phyloP scores from a whole-genome alignment of 2,113 vertebrate genomes.

The Salvelinus sp. region DNA sequence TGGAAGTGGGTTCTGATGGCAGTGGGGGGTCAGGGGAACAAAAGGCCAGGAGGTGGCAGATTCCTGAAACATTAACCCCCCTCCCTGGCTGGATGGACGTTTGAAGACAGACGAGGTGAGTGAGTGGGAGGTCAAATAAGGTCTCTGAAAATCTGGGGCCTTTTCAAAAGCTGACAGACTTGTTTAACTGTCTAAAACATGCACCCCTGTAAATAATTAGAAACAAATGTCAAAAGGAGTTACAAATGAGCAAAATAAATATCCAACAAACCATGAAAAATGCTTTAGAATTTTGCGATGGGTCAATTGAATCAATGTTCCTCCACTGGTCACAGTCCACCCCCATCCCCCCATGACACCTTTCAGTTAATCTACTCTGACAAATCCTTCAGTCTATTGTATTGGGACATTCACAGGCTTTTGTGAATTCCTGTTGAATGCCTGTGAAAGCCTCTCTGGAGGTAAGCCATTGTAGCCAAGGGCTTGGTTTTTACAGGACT shows the following conservation, averaged over 20 bases:
- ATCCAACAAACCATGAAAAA: neutral
- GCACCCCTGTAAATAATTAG: too few species aligned
- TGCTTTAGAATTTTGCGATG: conserved; percentile 10
- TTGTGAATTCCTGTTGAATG: neutral
- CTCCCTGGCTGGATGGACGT: neutral
- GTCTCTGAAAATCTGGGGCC: neutral
- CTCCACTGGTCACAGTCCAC: neutral
- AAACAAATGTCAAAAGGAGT: too few species aligned
- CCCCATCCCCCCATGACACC: neutral
- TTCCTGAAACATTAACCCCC: conserved; percentile 25
- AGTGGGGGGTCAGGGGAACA: conserved; percentile 3
- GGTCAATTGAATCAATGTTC: conserved; percentile 29
- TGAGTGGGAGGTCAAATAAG: neutral
- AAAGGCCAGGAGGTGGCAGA: conserved; percentile 32
- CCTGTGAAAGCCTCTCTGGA: neutral
- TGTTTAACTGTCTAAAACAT: too few species aligned
- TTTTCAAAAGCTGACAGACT: neutral
- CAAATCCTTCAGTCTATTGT: neutral
- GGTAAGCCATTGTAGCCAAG: neutral
- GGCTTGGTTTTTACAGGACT: too few species aligned
- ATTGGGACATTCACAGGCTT: neutral
- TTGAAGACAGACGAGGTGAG: conserved; percentile 9
- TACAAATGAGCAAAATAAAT: neutral
- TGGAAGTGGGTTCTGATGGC: conserved; percentile 23
- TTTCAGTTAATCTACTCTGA: conserved; percentile 2